phyloP scores from a whole-genome alignment of 2,113 vertebrate species.

The Muntiacus reevesi region DNA sequence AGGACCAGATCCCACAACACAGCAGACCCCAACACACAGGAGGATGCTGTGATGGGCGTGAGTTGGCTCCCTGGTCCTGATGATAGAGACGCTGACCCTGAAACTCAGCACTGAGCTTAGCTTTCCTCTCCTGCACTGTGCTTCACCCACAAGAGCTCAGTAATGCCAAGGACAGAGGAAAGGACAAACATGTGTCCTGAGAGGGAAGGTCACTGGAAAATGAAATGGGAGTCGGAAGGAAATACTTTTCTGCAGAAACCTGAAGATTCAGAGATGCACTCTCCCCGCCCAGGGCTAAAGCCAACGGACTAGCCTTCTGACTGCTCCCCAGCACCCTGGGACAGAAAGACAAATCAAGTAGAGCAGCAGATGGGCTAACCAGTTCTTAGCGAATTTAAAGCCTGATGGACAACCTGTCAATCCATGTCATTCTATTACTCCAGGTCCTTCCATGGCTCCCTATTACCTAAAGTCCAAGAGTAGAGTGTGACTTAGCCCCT shows the following conservation, averaged over 20 bases:
- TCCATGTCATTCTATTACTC: neutral
- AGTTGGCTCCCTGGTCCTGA: neutral
- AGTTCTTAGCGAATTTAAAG: neutral
- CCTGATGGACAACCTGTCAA: neutral
- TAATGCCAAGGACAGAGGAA: neutral
- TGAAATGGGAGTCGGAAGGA: neutral
- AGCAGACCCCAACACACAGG: neutral
- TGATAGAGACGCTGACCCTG: accelerated
- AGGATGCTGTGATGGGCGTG: neutral
- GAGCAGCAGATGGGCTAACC: neutral
- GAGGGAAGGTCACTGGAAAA: neutral
- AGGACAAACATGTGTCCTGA: neutral
- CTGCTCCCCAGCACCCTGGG: neutral
- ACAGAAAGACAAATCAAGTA: neutral
- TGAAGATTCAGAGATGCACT: neutral
- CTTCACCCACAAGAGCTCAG: neutral
- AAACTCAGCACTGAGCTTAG: neutral
- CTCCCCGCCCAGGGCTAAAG: neutral
- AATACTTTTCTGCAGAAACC: neutral
- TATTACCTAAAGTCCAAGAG: neutral
- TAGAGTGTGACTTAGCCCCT: neutral
- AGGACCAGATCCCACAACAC: neutral
- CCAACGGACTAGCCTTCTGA: neutral
- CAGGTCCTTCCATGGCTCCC: neutral
- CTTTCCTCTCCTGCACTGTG: neutral